Evolutionary conservation across 2,113 vertebrate species (phyloP), one percentile per base, ranked within the genome.

Genomic region (Actinemys pallida): DNA sequence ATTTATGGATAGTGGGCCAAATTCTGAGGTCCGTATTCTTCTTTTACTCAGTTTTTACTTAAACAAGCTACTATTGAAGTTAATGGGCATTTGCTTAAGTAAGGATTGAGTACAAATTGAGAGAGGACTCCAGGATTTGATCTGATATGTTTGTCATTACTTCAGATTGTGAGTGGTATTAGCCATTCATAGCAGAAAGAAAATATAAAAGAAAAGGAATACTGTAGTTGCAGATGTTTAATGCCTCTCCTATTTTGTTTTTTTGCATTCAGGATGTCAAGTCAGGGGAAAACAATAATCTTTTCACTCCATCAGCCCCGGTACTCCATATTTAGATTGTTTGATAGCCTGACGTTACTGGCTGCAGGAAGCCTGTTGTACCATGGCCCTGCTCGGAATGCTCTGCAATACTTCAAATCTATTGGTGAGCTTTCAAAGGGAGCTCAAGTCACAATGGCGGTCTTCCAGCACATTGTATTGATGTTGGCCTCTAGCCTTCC

Each of bases 301-400:
- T 96, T 99, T 90, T 99, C 98, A 47, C 98, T 98, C 95, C 98
- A 98, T 93, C 98, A 99, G 95, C 98, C 98, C 14, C 98, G 98
- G 5, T 98, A 98, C 88, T 90, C 97, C 86, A 98, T 99, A 96
- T 99, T 98, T 95, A 97, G 98, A 5, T 97, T 98, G 54, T 99
- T 98, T n/a, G 98, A 98, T 95, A 96, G 92, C 42, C 96, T 99
- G 45, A 98, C 98, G 1, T 90, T 99, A 88, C 92, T 99, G 95
- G 98, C 98, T 24, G 93, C 82, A 42, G 98, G 98, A 22, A 99
- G 31, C 16, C 91, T 98, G 98, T 96, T 98, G 10, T 99, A 97
- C 95, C 98, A 98, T 6, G 98, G 98, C 0, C 93, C 96, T 2
- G 97, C 97, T n/a, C 85, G 90, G 81, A 94, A 87, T 3, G 96